Base-by-base conservation (phyloP, 2,113 vertebrate genomes). In the Gorilla gorilla region DNA sequence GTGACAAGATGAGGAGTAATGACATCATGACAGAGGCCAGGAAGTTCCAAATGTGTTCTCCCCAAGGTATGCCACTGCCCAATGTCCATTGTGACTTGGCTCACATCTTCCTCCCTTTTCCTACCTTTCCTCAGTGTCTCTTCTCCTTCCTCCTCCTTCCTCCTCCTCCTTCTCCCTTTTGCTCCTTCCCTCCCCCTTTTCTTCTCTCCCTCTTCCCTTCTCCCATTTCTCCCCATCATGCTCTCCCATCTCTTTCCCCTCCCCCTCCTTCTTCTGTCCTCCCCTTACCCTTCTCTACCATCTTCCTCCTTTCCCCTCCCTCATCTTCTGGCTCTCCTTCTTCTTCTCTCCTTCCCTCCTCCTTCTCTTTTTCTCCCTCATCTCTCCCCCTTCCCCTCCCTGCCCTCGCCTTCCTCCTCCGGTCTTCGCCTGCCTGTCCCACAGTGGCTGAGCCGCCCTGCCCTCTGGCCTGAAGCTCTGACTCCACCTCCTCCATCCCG, bases 21-120 rank as follows among this genome's bases (percentile, higher is more conserved):
- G 61, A 8, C 8, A 38, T 30, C 20, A 3, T 25, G 79, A 10
- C 8, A 72, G 57, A 82, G 45, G 32, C 5, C 68, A 40, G 70
- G 17, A 1, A 5, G 27, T 10, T 27, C 8, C 57, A 72, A 8
- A 40, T 70, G 25, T 30, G 73, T 61, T 48, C 50, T 72, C 57
- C 70, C 0, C 3, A 18, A 30, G 55, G 22, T 40, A 10, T 70
- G 32, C 32, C 17, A 22, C 2, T 3, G 27, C 10, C 25, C 35
- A 2, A 0, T 3, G 30, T 8, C 50, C 30, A n/a, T 12, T 43
- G 3, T 12, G 12, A 17, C 7, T 0, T 11, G 52, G 20, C 17
- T n/a, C 35, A 25, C 0, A 0, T 17, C 30, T 22, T 64, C 61
- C 61, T 64, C 61, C 2, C 66, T 13, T 1, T 4, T 9, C 18